Conservation (phyloP, 2,797 vertebrate genomes). For the Artibeus lituratus region DNA sequence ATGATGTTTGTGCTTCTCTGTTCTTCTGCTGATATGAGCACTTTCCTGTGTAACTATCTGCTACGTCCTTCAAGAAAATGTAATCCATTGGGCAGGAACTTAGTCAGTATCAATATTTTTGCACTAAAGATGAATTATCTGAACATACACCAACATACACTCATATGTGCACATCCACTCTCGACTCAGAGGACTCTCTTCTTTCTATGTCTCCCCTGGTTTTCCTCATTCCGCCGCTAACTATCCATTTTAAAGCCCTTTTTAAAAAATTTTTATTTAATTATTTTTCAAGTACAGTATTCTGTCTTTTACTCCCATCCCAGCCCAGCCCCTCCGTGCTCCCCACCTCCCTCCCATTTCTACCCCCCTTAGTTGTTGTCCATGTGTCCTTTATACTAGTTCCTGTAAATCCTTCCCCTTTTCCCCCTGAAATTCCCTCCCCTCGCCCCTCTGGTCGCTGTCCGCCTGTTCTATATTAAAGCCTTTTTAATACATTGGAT, state of each 20-base stretch:
- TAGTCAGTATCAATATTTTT: neutral
- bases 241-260: neutral
- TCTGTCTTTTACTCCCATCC: no score
- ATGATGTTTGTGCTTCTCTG: neutral
- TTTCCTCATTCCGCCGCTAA: neutral
- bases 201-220: neutral
- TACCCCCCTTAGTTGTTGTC: no score
- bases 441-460: no score
- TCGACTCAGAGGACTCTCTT: neutral
- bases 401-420: no score
- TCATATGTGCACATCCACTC: neutral
- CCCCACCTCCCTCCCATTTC: no score
- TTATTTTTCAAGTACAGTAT: no score
- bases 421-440: no score
- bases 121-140: neutral
- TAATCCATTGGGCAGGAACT: neutral
- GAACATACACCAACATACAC: neutral
- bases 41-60: neutral
- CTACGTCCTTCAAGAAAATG: neutral
- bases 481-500: neutral
- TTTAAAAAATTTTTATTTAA: no score
- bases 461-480: no score
- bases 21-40: neutral
- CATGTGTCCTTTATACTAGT: no score
- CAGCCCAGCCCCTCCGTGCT: no score